A percentile compares a stretch with the other conserved stretches of the same genome.
These are phyloP conservation scores for Tenthredo amoena DNA, from an alignment of 2,888 invertebrate genomes.

Conservation along the genomic window DNA sequence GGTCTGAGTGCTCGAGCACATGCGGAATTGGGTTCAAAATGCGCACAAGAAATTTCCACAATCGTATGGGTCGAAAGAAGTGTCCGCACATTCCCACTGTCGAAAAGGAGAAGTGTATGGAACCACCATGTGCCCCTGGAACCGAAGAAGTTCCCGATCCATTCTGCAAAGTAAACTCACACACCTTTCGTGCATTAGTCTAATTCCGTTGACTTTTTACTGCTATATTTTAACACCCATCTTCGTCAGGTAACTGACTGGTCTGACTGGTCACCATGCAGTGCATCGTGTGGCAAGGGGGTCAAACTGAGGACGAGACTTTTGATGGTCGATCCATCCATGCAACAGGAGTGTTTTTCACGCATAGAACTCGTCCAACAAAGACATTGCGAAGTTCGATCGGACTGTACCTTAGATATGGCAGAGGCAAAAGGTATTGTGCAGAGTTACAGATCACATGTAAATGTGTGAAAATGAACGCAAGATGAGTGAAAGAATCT, in stretches of 20 bases:
- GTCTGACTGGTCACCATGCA: constrained; percentile 96
- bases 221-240: constrained; percentile 63
- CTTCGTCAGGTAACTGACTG: constrained; percentile 88
- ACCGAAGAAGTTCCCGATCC: constrained; percentile 82
- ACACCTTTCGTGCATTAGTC: not conserved
- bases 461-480: not conserved
- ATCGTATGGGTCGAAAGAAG: constrained; percentile 89
- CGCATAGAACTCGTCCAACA: constrained; percentile 88
- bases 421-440: constrained; percentile 87
- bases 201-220: not conserved
- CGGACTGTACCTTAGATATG: constrained; percentile 86
- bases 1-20: constrained; percentile 93
- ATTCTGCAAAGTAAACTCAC: constrained; percentile 77
- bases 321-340: constrained; percentile 83
- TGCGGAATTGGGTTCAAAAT: constrained; percentile 91
- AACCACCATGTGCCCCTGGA: constrained; percentile 83
- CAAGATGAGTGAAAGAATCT: not conserved
- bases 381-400: constrained; percentile 83
- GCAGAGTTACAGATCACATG: constrained; percentile 40
- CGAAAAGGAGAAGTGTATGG: constrained; percentile 91
- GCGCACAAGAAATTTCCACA: constrained; percentile 84
- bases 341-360: constrained; percentile 84
- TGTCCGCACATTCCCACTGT: constrained; percentile 88
- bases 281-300: constrained; percentile 92
- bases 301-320: constrained; percentile 87